These are phyloP conservation scores for Calliphora vicina DNA, from an alignment of 1,140 invertebrate species.

Conservation along the genomic window DNA sequence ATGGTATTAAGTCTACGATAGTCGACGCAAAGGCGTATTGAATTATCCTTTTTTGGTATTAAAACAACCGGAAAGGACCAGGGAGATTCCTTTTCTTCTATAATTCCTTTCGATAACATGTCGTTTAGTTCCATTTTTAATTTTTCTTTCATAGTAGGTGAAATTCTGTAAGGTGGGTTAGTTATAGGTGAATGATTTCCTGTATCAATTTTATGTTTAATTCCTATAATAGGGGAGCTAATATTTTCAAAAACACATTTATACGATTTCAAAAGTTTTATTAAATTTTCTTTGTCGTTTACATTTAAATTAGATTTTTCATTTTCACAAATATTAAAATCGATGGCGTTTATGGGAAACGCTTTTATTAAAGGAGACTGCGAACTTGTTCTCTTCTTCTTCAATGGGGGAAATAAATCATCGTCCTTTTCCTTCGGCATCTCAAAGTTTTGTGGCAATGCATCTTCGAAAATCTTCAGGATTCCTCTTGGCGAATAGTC, in stretches of 20 bases:
- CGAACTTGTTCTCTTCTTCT: no score
- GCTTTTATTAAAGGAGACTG: no score
- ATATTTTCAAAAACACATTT: neutral
- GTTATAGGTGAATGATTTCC: constrained; percentile 16
- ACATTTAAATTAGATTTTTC: neutral
- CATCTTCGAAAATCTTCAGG: neutral
- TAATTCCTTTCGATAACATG: constrained; percentile 57
- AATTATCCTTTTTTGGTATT: constrained; percentile 43
- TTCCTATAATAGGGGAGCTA: neutral
- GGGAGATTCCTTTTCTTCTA: constrained; percentile 60
- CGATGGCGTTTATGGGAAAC: no score
- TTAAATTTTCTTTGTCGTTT: neutral
- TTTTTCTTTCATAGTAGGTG: constrained; percentile 38
- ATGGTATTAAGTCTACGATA: neutral
- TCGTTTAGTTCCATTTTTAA: constrained; percentile 41
- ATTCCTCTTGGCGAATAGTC: neutral
- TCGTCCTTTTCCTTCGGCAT: neutral
- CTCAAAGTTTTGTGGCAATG: neutral
- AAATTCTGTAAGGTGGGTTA: constrained; percentile 43
- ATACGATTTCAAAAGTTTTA: neutral
- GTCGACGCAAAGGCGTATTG: constrained; percentile 40
- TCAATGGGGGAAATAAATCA: constrained; percentile 19
- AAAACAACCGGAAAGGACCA: constrained; percentile 60
- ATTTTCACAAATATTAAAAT: neutral
- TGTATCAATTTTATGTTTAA: constrained; percentile 17